Evolutionary conservation across 2,797 vertebrate species (phyloP), one percentile per base, ranked within the genome.

Genomic region (Geotrypetes seraphini): DNA sequence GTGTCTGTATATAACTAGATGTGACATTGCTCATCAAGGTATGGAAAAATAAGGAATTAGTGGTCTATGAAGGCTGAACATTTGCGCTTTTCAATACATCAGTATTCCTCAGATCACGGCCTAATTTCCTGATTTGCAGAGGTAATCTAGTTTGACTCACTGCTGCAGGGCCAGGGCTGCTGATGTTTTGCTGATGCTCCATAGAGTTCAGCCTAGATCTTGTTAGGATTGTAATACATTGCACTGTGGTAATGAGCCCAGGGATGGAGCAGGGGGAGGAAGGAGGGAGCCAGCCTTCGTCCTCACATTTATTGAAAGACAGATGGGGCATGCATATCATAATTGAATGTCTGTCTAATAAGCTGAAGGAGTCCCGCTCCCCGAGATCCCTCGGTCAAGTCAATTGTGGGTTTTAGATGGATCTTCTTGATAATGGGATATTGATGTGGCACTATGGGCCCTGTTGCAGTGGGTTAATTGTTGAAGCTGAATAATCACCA

Each of bases 391-490:
- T 46, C 48, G 33, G 33, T 24, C 36, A 27, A 25, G 35, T 39
- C 43, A 33, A 42, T 39, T 47, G 52, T 38, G 47, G 17, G 47
- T 57, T 47, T 57, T 34, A 39, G 48, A 57, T 51, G 48, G 36
- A 35, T 17, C 31, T 43, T 17, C 29, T 22, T 11, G 30, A 33
- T 57, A 57, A 51, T 57, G 29, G 36, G 25, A 35, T 52, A 52
- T 52, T 48, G 48, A 52, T 32, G 24, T 38, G 40, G 25, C 37
- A 45, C 36, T 31, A 26, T 36, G 43, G 47, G 33, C 36, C 28
- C 21, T 31, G 44, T 39, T 34, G 37, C 28, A 37, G 43, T 46
- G 26, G 36, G 36, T 48, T 52, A 52, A 48, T 44, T 52, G 40
- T 39, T 35, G 28, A 29, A 16, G 19, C 33, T 34, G 43, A 48